Conservation (phyloP, 2,797 vertebrate species). For the Gallinago nigripennis region DNA sequence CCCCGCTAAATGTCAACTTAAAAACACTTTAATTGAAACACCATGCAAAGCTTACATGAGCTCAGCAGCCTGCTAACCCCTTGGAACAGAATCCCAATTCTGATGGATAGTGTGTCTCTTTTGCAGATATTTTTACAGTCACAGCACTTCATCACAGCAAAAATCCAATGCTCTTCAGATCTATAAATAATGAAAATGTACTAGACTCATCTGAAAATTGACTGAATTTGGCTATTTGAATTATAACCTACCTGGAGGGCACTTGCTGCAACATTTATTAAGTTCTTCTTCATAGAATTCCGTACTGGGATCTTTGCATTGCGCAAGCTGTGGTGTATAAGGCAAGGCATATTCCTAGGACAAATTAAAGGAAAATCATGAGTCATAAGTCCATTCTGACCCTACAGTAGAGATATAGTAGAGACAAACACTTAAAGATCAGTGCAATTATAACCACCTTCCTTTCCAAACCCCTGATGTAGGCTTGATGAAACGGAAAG, state of each 20-base stretch:
- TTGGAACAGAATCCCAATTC: not conserved
- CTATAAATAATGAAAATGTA: not conserved
- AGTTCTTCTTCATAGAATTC: constrained; percentile 54
- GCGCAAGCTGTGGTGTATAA: not conserved
- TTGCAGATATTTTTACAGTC: not conserved
- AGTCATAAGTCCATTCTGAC: not conserved
- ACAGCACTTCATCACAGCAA: not conserved
- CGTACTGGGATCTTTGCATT: not conserved
- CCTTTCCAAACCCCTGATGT: not conserved
- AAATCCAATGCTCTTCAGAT: not conserved
- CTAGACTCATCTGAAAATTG: not conserved
- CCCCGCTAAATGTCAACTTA: not conserved
- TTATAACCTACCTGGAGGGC: constrained; percentile 69
- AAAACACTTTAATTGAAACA: not conserved
- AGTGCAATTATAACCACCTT: not conserved
- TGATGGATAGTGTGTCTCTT: not conserved
- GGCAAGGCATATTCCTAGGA: constrained; percentile 23
- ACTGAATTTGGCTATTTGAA: not conserved
- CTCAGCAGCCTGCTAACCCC: not conserved
- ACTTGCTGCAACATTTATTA: constrained; percentile 70
- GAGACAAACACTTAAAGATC: not conserved
- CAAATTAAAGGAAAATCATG: not conserved
- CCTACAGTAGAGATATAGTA: not conserved
- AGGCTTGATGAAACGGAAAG: not conserved
- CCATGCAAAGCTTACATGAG: not conserved